Base-by-base conservation (phyloP, 2,888 invertebrate species). In the Nomada flava region DNA sequence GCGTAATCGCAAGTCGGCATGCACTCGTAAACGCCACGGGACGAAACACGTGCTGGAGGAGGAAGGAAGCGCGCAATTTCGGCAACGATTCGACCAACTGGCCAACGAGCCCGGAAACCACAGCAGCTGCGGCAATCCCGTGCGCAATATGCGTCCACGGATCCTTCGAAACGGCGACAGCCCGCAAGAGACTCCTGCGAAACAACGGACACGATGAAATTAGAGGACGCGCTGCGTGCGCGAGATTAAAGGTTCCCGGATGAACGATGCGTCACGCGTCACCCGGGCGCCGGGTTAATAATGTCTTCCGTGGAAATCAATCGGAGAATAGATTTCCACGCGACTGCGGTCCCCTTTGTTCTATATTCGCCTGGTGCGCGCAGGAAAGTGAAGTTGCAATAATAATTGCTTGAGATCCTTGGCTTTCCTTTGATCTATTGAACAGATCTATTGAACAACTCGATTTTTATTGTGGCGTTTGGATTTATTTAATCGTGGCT, bases 71-170 rank as follows among this genome's bases (percentile, higher is more conserved):
- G 80, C 83, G 86, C 87, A 91, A 91, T 91, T 83, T 91, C 88
- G 87, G 85, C 88, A 88, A 90, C 83, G 86, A 88, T 90, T 89
- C 89, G 88, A 79, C 88, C 91, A 91, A 90, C 90, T 91, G 91
- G 85, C 88, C 83, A 78, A 73, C 79, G 79, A 63, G 88, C 81
- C 90, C 90, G 91, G 91, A 92, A 91, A 90, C 89, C 89, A 82
- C 88, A 87, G 89, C 92, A 92, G 92, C 92, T 92, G 92, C 89
- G 79, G 72, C 81, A 73, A 83, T 79, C 78, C 82, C 65, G 81
- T 79, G 52, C 70, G 86, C 83, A 84, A 86, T 85, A 78, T 80
- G 86, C 79, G 72, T 70, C 78, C 71, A 70, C 65, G 83, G 73
- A 82, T 87, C 83, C 82, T 85, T 59, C 79, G 67, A 67, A 52